Evolutionary conservation across 1,140 invertebrate genomes (phyloP), one percentile per base, ranked within the genome.

Genomic region (Penaeus indicus): DNA sequence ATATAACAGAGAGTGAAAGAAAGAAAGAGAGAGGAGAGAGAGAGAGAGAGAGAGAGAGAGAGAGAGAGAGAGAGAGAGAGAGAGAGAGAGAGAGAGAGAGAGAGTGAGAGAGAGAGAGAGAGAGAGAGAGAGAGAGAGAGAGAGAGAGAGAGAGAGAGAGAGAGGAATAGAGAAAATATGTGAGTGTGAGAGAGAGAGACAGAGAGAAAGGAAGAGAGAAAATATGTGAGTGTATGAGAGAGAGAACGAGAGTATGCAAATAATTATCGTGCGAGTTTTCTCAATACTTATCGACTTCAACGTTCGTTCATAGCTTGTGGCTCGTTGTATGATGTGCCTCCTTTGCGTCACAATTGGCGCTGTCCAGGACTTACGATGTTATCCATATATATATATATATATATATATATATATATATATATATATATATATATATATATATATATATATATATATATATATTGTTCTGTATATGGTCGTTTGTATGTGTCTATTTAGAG

Each of bases 351-450:
- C 22, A 27, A 54, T 54, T 54, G 54, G 54, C 54, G 54, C 54
- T 54, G 54, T 54, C 54, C 10, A 54, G 16, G 54, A 54, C 54
- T 54, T 54, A 16, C 54, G 54, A 54, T 54, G 54, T 54, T 54
- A 54, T 54, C 11, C 0, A 47, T 32, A 38, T 47, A 63, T 32
- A 38, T 38, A 63, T 21, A 25, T 64, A 47, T 8, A 83, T 38
- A 82, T 32, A 82, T 32, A 82, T 32, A 80, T 80, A 80, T 80
- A 80, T 47, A 72, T 72, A 72, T 21, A 72, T 72, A 72, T 80
- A 80, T 80, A 61, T 80, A 61, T 61, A 80, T 60, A 60, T 80
- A 80, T 60, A 80, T 80, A 80, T 60, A 80, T 80, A 80, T 60
- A 72, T 72, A 72, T 21, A 21, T 21, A 72, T 21, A 80, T 60